Base-by-base conservation (phyloP, 23 tunicate genomes). In the Halocynthia aurantium region DNA sequence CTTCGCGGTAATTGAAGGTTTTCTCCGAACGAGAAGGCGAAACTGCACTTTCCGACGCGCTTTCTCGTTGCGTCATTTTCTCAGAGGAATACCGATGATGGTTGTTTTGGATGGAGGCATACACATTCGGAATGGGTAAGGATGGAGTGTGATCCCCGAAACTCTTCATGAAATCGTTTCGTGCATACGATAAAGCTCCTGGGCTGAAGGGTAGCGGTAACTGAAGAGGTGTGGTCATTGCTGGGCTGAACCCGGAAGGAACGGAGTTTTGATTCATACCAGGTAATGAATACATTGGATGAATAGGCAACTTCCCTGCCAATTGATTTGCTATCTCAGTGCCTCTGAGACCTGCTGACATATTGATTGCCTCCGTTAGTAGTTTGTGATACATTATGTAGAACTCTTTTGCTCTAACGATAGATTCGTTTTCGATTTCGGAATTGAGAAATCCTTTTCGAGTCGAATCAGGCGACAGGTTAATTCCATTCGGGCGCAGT, bases 321-420 rank as follows among this genome's bases (percentile, higher is more conserved):
- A 54, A 10, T 19, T 10, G 20, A 13, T 74, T 52, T 18, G 56
- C 15, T 50, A 13, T 55, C 10, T 74, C 78, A 22, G 15, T 74
- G 60, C 56, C 31, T 74, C 56, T 74, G 49, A 65, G 22, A 10
- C 49, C 22, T 65, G 70, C 22, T 40, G 70, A 11, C 44, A 31
- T 31, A 31, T 31, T 31, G 31, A 74, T 54, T 8, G 78, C 78
- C 17, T 74, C 78, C 13, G 78, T 54, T 44, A 74, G 40, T 8
- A 74, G 64, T 56, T 74, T 74, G 57, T 74, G 64, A 74, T 74
- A 74, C 10, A 74, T 53, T 8, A 19, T 74, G 11, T 74, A 55
- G 13, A 51, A 49, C 15, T 74, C 78, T 2, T 67, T 67, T 0
- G 44, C 44, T 20, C 11, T 67, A 11, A 21, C 17, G 18, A 11